Evolutionary conservation across 2,888 invertebrate species (phyloP).

Genomic region (Scrobipalpa costella): DNA sequence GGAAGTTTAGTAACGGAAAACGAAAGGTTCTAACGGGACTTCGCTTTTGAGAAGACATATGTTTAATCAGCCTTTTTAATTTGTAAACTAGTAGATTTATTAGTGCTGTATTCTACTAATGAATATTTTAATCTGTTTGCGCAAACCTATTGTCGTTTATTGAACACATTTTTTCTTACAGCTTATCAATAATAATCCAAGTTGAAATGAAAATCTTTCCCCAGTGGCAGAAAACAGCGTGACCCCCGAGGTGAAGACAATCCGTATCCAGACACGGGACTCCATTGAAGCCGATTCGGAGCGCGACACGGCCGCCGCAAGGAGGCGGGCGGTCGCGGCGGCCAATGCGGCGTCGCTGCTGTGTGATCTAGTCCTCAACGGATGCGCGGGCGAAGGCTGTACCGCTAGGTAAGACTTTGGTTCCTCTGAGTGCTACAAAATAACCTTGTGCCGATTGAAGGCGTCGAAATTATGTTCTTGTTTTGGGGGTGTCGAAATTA

Average conservation of each 20-base stretch:
- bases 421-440: too few species aligned
- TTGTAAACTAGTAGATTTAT: too few species aligned
- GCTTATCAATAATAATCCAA: too few species aligned
- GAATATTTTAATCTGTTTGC: too few species aligned
- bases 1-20: background rate
- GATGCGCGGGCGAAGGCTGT: constrained; percentile 51
- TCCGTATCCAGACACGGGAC: background rate
- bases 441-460: too few species aligned
- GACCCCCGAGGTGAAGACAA: background rate
- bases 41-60: background rate
- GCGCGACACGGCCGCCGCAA: background rate
- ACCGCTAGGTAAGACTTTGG: constrained; percentile 42
- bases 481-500: too few species aligned
- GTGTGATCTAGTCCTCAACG: constrained; percentile 87
- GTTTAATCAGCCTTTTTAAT: too few species aligned
- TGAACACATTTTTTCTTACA: too few species aligned
- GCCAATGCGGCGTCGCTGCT: constrained; percentile 93
- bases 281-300: background rate
- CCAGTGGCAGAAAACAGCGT: constrained; percentile 7
- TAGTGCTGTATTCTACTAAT: too few species aligned
- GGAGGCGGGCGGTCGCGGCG: constrained; percentile 86
- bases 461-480: too few species aligned
- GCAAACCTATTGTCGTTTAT: too few species aligned
- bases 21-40: background rate
- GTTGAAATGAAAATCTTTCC: background rate